These are phyloP conservation scores for Stichodactyla mertensii DNA, from an alignment of 64 coral and sea anemone species.

Conservation along the genomic window DNA sequence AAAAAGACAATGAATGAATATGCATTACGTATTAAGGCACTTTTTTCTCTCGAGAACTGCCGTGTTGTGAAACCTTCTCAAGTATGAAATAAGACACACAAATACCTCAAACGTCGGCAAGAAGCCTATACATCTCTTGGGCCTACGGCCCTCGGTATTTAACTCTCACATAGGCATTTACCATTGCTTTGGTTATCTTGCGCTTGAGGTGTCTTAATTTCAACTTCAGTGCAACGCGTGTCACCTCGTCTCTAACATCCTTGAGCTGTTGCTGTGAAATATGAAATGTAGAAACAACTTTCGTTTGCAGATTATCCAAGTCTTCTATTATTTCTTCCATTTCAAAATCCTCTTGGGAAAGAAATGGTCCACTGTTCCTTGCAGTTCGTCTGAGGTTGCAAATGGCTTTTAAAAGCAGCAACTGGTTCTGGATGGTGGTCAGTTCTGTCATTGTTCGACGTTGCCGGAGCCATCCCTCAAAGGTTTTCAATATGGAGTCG, in stretches of 20 bases:
- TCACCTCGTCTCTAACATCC: constrained; percentile 57
- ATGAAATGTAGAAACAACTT: constrained; percentile 43
- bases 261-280: constrained; percentile 36
- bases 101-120: no score
- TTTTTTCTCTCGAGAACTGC: no score
- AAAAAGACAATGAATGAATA: no score
- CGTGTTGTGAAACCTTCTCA: no score
- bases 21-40: no score
- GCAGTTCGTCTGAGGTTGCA: constrained; percentile 29
- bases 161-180: background rate
- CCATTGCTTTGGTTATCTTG: constrained; percentile 1
- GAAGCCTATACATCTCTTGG: no score
- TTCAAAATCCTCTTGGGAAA: background rate
- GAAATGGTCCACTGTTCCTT: background rate
- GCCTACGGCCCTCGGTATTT: no score
- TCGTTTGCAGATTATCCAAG: constrained; percentile 14
- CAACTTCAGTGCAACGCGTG: constrained; percentile 30
- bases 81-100: no score
- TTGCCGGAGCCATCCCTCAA: constrained; percentile 43
- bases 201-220: constrained; percentile 44
- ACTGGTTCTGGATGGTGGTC: constrained; percentile 63
- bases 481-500: background rate
- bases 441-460: constrained; percentile 57
- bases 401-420: constrained; percentile 34
- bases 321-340: constrained; percentile 9